Evolutionary conservation across 1,140 invertebrate species (phyloP).

Genomic region (Eriosoma lanigerum): DNA sequence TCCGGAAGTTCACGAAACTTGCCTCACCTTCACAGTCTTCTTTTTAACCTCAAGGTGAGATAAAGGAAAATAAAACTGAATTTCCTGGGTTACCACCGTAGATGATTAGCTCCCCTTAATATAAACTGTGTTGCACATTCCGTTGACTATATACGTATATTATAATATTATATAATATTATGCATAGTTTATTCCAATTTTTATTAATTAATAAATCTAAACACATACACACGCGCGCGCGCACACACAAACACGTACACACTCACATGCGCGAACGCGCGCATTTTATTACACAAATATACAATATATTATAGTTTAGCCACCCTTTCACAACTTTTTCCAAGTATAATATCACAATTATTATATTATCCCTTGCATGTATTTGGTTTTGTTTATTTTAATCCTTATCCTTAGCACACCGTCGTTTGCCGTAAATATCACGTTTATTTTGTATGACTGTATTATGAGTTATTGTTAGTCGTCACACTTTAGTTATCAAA

Average conservation of each 20-base stretch:
- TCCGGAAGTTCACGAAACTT: conserved; percentile 66
- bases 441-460: not conserved
- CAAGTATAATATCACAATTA: not conserved
- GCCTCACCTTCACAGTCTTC: conserved; percentile 70
- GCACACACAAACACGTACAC: not conserved
- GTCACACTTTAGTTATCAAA: not conserved
- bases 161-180: too few species aligned
- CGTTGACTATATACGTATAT: not conserved
- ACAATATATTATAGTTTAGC: not conserved
- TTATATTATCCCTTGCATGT: conserved; percentile 7
- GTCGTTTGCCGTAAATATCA: not conserved
- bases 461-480: not conserved
- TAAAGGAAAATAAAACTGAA: conserved; percentile 47
- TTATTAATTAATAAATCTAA: not conserved
- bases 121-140: conserved; percentile 1
- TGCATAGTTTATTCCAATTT: not conserved
- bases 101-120: conserved; percentile 38
- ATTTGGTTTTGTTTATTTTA: conserved; percentile 18
- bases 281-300: not conserved
- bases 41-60: conserved; percentile 74
- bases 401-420: not conserved
- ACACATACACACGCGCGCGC: not conserved
- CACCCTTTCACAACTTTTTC: not conserved
- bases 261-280: not conserved
- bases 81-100: conserved; percentile 36